A percentile compares a stretch with the other conserved stretches of the same genome.
phyloP scores from a whole-genome alignment of 2,888 invertebrate species.

The Leucoma salicis region DNA sequence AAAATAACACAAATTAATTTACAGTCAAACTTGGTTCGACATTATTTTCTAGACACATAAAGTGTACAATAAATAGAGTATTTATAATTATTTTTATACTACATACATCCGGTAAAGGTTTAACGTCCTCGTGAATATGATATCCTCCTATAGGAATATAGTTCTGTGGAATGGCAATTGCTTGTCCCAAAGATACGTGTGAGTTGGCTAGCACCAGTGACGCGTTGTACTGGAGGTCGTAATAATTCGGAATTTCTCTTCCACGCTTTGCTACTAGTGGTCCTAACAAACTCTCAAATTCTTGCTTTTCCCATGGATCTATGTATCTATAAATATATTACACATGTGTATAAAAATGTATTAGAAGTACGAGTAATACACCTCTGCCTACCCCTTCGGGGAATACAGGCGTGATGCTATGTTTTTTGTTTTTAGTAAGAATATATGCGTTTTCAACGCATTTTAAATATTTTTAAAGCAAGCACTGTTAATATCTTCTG shows the following conservation, averaged over 20 bases:
- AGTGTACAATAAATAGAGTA: no score
- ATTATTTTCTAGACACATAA: no score
- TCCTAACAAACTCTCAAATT: slow-evolving; percentile 8
- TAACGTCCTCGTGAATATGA: slow-evolving; percentile 16
- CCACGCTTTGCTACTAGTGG: slow-evolving; percentile 18
- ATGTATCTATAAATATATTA: not conserved
- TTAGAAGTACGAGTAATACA: no score
- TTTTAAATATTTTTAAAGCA: no score
- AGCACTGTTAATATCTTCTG: no score
- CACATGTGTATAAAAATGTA: no score
- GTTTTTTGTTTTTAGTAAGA: no score
- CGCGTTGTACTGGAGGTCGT: slow-evolving; percentile 31
- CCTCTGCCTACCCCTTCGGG: no score
- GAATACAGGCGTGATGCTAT: no score
- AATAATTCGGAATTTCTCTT: slow-evolving; percentile 21
- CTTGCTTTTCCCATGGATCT: slow-evolving; percentile 1
- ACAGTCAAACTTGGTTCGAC: not conserved
- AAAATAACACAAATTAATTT: not conserved
- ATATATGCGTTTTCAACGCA: no score
- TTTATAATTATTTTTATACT: not conserved
- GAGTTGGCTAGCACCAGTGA: slow-evolving; percentile 35
- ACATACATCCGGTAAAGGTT: slow-evolving; percentile 33
- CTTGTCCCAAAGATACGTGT: slow-evolving; percentile 15
- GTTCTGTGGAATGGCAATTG: slow-evolving; percentile 21
- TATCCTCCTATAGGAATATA: slow-evolving; percentile 26